Conservation (phyloP, 2,888 invertebrate genomes). For the Villa cingulata region DNA sequence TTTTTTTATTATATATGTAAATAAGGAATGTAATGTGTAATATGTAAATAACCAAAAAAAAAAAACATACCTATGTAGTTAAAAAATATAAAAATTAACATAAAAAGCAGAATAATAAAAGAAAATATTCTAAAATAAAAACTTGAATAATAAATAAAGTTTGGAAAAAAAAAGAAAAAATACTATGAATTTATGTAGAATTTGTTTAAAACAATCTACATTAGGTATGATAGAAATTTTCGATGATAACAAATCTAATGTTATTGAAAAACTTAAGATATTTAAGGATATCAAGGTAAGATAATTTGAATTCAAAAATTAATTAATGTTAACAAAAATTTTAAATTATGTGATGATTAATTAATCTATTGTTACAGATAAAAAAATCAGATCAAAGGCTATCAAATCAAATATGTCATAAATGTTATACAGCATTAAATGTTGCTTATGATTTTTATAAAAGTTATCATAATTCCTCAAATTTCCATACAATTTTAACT, state of each 20-base stretch:
- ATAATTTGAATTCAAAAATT: too few species aligned
- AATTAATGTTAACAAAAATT: too few species aligned
- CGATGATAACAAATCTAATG: background rate
- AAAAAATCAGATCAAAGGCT: background rate
- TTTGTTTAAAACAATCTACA: background rate
- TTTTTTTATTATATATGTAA: too few species aligned
- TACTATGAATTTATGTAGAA: constrained; percentile 2
- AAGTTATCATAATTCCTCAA: too few species aligned
- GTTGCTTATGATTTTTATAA: background rate
- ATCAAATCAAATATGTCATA: background rate
- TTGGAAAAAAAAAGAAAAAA: background rate
- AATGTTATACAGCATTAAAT: background rate
- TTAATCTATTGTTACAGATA: background rate
- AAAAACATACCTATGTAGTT: background rate
- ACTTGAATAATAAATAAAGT: too few species aligned
- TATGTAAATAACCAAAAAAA: too few species aligned
- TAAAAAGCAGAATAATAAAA: too few species aligned
- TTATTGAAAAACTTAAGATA: background rate
- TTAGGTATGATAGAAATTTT: background rate
- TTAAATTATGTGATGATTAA: background rate
- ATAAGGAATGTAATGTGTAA: too few species aligned
- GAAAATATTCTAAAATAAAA: too few species aligned
- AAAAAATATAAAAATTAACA: too few species aligned
- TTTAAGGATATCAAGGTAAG: background rate
- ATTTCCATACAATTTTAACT: background rate